Evolutionary conservation across 2,888 invertebrate genomes (phyloP).

Genomic region (Caenorhabditis sp.): DNA sequence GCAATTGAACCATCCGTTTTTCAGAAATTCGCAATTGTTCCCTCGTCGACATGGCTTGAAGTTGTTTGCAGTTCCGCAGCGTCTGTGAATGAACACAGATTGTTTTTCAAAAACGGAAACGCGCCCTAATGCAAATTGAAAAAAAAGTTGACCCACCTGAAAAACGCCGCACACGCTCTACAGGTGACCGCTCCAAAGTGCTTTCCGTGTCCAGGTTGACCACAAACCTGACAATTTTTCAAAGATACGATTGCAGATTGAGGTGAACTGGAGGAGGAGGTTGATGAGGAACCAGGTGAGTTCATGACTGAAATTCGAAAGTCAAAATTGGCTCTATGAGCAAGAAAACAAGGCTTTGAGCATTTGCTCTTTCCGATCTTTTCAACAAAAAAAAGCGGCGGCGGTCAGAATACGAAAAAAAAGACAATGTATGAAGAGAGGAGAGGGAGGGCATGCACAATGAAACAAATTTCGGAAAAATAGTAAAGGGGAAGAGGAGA

Average conservation of each 20-base stretch:
- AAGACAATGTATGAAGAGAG: neutral
- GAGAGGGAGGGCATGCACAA: constrained; percentile 7
- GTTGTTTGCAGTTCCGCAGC: constrained; percentile 23
- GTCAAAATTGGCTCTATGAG: neutral
- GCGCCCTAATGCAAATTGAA: too few species aligned
- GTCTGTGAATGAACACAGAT: constrained; percentile 11
- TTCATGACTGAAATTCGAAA: neutral
- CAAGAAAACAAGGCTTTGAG: neutral
- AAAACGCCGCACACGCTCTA: constrained; percentile 31
- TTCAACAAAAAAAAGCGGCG: neutral
- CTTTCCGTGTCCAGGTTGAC: constrained; percentile 5
- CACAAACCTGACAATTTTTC: constrained; percentile 19
- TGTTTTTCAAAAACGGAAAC: too few species aligned
- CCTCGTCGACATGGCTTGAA: constrained; percentile 37
- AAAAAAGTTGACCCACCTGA: too few species aligned
- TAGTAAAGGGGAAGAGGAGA: neutral
- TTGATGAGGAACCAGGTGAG: constrained; percentile 13
- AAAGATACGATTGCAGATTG: neutral
- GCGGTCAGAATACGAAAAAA: constrained; percentile 32
- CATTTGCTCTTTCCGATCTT: constrained; percentile 8
- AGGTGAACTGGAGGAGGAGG: neutral
- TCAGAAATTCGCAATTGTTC: constrained; percentile 54
- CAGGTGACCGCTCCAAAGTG: constrained; percentile 28
- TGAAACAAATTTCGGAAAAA: constrained; percentile 11
- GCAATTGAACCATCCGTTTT: constrained; percentile 63